Percentiles rank a stretch among this genome's conserved stretches.
Conservation (phyloP, 2,797 vertebrate species). For the Sphaeramia orbicularis region DNA sequence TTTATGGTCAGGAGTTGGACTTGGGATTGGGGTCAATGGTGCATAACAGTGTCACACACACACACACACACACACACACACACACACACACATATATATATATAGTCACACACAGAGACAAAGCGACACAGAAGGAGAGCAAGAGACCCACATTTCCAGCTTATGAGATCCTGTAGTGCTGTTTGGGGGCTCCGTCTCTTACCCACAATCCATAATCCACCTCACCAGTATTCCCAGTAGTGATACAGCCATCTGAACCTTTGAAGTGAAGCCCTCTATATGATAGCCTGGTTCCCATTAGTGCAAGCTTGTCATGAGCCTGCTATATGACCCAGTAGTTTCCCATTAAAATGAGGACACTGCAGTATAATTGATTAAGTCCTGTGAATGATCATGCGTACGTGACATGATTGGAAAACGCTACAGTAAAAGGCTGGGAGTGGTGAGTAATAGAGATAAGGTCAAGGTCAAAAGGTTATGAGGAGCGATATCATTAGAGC, state of each 20-base stretch:
- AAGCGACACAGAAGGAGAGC: not conserved
- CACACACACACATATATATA: not conserved
- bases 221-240: conserved; percentile 27
- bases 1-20: conserved; percentile 32
- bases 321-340: conserved; percentile 9
- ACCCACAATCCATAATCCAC: conserved; percentile 14
- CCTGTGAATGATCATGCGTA: not conserved
- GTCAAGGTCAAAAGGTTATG: not conserved
- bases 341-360: conserved; percentile 14
- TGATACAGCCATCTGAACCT: conserved; percentile 37
- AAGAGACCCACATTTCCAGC: conserved; percentile 5
- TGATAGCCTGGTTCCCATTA: conserved; percentile 3
- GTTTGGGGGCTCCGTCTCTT: not conserved
- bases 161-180: conserved; percentile 23
- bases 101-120: not conserved
- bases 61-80: conserved; percentile 16
- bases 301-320: conserved; percentile 16
- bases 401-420: not conserved
- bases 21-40: conserved; percentile 56
- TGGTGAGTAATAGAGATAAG: conserved; percentile 6
- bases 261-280: conserved; percentile 50
- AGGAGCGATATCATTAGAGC: not conserved
- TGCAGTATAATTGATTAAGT: conserved; percentile 16
- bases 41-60: conserved; percentile 40
- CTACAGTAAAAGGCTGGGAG: not conserved